These are phyloP conservation scores for Cyanoderma ruficeps DNA, from an alignment of 2,113 vertebrate species.

Conservation along the genomic window DNA sequence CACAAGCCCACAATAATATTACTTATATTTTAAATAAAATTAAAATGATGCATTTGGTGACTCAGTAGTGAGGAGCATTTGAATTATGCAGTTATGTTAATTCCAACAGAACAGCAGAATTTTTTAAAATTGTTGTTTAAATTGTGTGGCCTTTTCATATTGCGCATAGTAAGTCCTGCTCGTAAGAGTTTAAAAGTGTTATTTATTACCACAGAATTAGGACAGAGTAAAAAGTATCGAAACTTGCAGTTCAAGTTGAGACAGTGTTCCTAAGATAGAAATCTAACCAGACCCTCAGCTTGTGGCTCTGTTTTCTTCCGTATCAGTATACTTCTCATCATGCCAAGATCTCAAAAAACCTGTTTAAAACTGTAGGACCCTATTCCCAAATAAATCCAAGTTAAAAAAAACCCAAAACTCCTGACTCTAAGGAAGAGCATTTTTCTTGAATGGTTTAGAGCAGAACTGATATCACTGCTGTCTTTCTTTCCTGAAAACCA, in stretches of 20 bases:
- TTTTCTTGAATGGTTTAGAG: neutral
- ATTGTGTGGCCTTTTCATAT: neutral
- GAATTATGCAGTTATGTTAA: neutral
- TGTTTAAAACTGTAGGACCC: neutral
- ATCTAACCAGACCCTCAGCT: neutral
- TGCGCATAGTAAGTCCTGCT: neutral
- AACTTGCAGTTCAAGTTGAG: neutral
- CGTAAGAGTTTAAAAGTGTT: neutral
- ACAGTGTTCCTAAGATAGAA: neutral
- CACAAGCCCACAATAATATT: neutral
- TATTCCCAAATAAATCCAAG: neutral
- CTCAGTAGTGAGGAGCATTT: neutral
- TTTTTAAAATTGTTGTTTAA: neutral
- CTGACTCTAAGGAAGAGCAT: neutral
- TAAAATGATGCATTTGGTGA: constrained; percentile 11
- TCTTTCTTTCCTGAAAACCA: neutral
- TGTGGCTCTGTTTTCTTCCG: neutral
- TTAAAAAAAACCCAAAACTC: neutral
- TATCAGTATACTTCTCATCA: neutral
- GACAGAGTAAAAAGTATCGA: neutral
- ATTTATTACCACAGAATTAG: neutral
- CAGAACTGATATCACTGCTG: neutral
- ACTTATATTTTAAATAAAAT: neutral
- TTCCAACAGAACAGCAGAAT: neutral
- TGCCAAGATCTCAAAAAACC: neutral